Evolutionary conservation across 2,797 vertebrate species (phyloP), one percentile per base, ranked within the genome.

Genomic region (Coccyzus lansbergi): DNA sequence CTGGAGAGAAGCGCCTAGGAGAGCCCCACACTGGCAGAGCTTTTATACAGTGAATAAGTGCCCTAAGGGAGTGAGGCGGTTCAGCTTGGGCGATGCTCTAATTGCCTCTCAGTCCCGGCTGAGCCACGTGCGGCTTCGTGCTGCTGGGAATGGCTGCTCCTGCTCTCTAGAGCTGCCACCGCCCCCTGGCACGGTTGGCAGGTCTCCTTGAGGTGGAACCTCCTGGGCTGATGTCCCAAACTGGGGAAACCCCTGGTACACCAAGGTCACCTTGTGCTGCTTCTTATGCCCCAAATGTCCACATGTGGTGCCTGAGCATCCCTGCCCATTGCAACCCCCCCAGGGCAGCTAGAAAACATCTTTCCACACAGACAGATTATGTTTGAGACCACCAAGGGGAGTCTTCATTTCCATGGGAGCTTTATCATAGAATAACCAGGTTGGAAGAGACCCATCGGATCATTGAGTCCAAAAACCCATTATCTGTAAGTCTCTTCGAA

Each of bases 41-140:
- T 92, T 96, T 96, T 96, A 96, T 96, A 95, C 48, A 44, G 56
- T 88, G 65, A 40, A 74, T 76, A 72, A 94, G 53, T 87, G 91
- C 94, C 96, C 82, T 68, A 10, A 83, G 94, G 95, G 49, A 51
- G 62, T 16, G 16, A 55, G 86, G 81, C 0, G 48, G 84, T 69
- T 94, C 53, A 81, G 36, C 26, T 53, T 53, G 68, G 70, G 52
- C 7, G 69, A 84, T 36, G 89, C 63, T 71, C 26, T 94, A 96
- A 96, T 96, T 96, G 95, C 79, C 53, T 60, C 42, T 81, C 92
- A 21, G 71, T 20, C 86, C 83, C 9, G n/a, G 42, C 20, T 0
- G 2, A 74, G 83, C 83, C 95, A 95, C 92, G 87, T 95, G 96
- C 40, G 3, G 80, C 94, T 91, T 90, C 3, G 1, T 3, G 49